Base-by-base conservation (phyloP, 1,140 invertebrate species). In the Meloidogyne hapla region DNA sequence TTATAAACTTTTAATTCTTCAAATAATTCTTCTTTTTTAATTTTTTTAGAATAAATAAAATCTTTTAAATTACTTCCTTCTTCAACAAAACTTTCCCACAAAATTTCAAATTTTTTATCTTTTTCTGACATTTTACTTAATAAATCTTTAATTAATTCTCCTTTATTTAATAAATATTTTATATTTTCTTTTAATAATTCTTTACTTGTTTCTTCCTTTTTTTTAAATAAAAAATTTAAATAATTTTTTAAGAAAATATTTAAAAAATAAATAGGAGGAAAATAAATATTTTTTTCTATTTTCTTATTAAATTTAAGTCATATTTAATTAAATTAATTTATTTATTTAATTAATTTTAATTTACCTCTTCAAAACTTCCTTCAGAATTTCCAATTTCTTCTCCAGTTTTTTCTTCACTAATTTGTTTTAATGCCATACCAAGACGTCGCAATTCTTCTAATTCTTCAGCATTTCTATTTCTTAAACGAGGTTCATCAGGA, bases 71-170 rank as follows among this genome's bases (percentile, higher is more conserved):
- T 64, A 40, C 38, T 64, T 6, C 21, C 56, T 61, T 73, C 71
- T 21, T 73, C 71, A 12, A 73, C 71, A 64, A 63, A 73, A 15
- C 56, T 40, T 21, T 73, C 71, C 71, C 71, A 73, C 25, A 73
- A 45, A 28, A 38, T 70, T 70, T 48, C 69, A 45, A 73, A 61
- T 56, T 26, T 73, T 73, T 73, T 25, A 64, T 73, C 38, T 26
- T 25, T 40, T 73, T 73, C 38, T 18, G 42, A 61, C n/a, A 63
- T 73, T 73, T 73, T 38, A 61, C 64, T 64, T 64, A 73, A 64
- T 26, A 65, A 63, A 26, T 56, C 25, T 64, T 64, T 73, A 15
- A 73, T 28, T 61, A 40, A 28, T 25, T 21, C 23, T 23, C 71
- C 71, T 33, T 73, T 64, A 9, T 26, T 65, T 25, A 73, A 40